Percentiles rank a stretch among this genome's conserved stretches.
These are phyloP conservation scores for Drosophila eohydei DNA, from an alignment of 2,888 invertebrate species.

Conservation along the genomic window DNA sequence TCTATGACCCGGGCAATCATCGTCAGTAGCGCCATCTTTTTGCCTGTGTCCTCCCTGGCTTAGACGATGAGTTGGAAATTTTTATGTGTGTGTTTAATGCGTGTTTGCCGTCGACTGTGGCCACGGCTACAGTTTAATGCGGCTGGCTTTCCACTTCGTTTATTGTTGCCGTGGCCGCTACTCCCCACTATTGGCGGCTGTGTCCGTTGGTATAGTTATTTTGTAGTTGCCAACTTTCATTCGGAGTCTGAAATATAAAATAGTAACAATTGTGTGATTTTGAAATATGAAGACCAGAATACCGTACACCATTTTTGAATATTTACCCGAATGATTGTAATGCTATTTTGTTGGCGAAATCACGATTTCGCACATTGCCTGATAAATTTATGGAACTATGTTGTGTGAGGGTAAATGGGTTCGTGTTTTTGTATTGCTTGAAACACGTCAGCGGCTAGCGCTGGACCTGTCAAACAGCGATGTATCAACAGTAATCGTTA, in stretches of 20 bases:
- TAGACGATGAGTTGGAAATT: constrained; percentile 6
- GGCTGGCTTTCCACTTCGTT: constrained; percentile 45
- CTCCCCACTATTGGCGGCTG: constrained; percentile 18
- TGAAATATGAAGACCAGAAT: constrained; percentile 2
- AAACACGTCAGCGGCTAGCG: constrained; percentile 66
- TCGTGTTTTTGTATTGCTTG: constrained; percentile 58
- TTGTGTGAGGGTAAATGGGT: constrained; percentile 29
- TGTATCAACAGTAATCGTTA: constrained; percentile 4
- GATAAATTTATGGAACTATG: constrained; percentile 35
- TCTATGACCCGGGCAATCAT: constrained; percentile 98
- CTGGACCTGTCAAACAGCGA: constrained; percentile 26
- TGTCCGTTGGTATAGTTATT: constrained; percentile 15
- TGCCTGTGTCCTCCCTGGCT: constrained; percentile 7
- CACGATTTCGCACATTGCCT: constrained; percentile 13
- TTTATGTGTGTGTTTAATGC: not conserved
- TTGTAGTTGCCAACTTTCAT: constrained; percentile 37
- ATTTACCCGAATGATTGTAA: not conserved
- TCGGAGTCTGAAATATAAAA: constrained; percentile 36
- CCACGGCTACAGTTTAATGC: constrained; percentile 70
- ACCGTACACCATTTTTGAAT: not conserved
- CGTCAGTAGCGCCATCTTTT: constrained; percentile 96
- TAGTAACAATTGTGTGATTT: constrained; percentile 3
- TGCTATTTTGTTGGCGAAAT: constrained; percentile 1
- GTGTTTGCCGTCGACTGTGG: constrained; percentile 41
- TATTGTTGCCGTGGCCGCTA: constrained; percentile 45